These are phyloP conservation scores for Phrynocephalus vlangalii DNA, from an alignment of 2,797 vertebrate genomes.

Conservation along the genomic window DNA sequence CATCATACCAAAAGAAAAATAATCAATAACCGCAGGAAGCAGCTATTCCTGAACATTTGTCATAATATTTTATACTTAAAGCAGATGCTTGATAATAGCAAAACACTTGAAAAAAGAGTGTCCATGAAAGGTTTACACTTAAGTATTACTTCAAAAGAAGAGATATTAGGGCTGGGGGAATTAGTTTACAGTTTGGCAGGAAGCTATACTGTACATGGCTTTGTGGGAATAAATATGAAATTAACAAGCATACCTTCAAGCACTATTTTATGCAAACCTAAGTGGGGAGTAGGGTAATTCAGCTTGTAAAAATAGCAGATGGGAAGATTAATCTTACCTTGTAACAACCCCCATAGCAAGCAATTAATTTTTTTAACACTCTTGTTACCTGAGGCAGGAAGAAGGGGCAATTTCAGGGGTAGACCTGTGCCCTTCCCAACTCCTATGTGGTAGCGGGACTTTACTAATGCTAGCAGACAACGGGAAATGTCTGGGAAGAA, in stretches of 20 bases:
- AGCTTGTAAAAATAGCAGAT: background rate
- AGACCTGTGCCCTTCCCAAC: background rate
- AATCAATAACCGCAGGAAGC: constrained; percentile 47
- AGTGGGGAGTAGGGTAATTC: background rate
- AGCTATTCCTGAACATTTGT: constrained; percentile 51
- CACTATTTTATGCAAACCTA: background rate
- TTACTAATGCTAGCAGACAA: background rate
- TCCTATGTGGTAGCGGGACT: background rate
- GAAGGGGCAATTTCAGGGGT: background rate
- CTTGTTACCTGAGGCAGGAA: background rate
- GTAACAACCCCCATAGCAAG: background rate
- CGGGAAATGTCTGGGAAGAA: background rate
- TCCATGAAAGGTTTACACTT: constrained; percentile 52
- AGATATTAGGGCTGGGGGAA: fast-evolving
- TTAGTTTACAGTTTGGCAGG: background rate
- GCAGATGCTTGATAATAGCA: constrained; percentile 51
- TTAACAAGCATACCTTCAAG: background rate
- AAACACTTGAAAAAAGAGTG: constrained; percentile 30
- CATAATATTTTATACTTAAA: constrained; percentile 23
- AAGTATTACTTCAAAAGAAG: constrained; percentile 44
- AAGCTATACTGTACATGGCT: background rate
- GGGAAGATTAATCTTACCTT: background rate
- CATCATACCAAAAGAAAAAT: constrained; percentile 34
- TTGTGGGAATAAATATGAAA: background rate
- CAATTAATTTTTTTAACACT: background rate